Base-by-base conservation (phyloP, 2,888 invertebrate species). In the Dicranocentrus wangi region DNA sequence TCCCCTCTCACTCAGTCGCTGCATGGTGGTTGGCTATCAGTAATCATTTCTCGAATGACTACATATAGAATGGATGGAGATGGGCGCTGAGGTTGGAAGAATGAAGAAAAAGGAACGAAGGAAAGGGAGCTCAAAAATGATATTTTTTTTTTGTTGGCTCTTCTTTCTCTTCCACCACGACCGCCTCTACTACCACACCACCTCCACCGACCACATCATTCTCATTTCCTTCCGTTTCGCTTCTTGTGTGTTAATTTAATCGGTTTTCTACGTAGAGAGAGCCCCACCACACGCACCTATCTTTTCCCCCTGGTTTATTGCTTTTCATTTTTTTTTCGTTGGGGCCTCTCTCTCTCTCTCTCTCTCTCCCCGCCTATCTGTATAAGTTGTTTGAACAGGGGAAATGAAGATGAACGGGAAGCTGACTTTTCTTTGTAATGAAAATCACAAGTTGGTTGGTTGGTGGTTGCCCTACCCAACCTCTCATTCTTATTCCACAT, bases 291-390 rank as follows among this genome's bases (percentile, higher is more conserved):
- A 66, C n/a, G n/a, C n/a, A n/a, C n/a, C n/a, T n/a, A n/a, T n/a
- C n/a, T n/a, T n/a, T n/a, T n/a, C n/a, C n/a, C n/a, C n/a, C 76
- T 76, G 47, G 68, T 68, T 77, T 77, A 77, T 77, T 77, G 69
- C 77, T 63, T 73, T 70, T 66, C 66, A 66, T 55, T 76, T 75
- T 55, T 76, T 75, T 68, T 76, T 76, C 76, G 68, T 76, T 66
- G 75, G 68, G n/a, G n/a, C n/a, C n/a, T n/a, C n/a, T 76, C 66
- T 77, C 58, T 53, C 43, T 69, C 47, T 58, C 43, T 66, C 68
- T 76, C 27, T 55, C 55, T 55, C 23, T 55, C 15, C 10, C 13
- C 28, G 21, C 55, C n/a, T n/a, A n/a, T n/a, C n/a, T 53, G n/a
- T 8, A 28, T 21, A 75, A 19, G 28, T 76, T 68, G 68, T 68